Evolutionary conservation across 2,888 invertebrate species (phyloP), one percentile per base, ranked within the genome.

Genomic region (Himalopsyche japonica): DNA sequence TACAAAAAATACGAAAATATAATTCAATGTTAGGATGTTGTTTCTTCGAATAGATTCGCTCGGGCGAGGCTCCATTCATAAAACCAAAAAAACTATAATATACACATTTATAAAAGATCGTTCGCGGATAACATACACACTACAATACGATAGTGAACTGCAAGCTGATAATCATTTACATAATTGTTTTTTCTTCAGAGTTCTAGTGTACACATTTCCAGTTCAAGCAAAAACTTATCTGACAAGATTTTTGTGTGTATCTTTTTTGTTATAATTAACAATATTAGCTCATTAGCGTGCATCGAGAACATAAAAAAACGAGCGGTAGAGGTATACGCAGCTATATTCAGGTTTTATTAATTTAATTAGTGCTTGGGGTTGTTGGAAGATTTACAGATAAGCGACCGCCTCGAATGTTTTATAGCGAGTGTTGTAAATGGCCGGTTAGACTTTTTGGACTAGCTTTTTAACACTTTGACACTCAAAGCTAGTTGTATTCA

Each of bases 311-410:
- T 80, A 80, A 86, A 86, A 84, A 86, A 79, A 70, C n/a, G 76
- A 15, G 24, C 30, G 6, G 57, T 49, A 32, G 79, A 47, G 57
- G 81, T 80, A 80, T 48, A 47, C 80, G 77, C 34, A 30, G 43
- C 76, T 79, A 57, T 57, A 20, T 79, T 47, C 79, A 43, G 77
- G 48, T 77, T 84, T 80, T 84, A 86, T 86, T 84, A 86, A 86
- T 84, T 86, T 86, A 86, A 86, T 86, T 86, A 86, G 82, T 43
- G 82, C 84, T 77, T 49, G 83, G 85, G 84, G 82, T 85, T 76
- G 80, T 57, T 77, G 37, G 20, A 77, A 84, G 84, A 80, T 79
- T 47, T 20, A 64, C 80, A 47, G 86, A 86, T 86, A 86, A 86
- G 82, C 37, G 27, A n/a, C 43, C 10, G 47, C 57, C 57, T 57